Evolutionary conservation across 2,888 invertebrate genomes (phyloP).

Genomic region (Drosophila kambysellisi): DNA sequence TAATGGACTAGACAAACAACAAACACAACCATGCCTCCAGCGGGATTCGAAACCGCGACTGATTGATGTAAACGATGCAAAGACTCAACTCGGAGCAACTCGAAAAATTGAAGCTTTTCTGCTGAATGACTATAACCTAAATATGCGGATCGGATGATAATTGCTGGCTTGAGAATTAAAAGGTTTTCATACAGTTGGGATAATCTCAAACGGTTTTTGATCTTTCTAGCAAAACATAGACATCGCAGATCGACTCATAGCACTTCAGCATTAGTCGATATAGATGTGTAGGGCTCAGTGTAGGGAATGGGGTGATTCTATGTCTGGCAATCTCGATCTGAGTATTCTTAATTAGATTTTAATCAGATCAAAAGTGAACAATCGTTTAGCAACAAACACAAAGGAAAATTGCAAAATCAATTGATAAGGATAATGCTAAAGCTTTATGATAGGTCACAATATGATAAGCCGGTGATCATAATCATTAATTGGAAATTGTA

Average conservation of each 20-base stretch:
- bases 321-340: neutral
- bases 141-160: too few relatives aligned
- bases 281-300: neutral
- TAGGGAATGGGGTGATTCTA: neutral
- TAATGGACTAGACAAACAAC: too few relatives aligned
- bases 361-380: neutral
- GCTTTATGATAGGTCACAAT: neutral
- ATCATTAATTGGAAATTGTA: conserved; percentile 22
- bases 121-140: neutral
- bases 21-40: too few relatives aligned
- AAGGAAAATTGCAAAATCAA: neutral
- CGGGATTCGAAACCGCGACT: too few relatives aligned
- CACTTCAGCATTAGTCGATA: too few relatives aligned
- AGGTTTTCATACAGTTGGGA: neutral
- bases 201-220: neutral
- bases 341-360: neutral
- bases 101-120: neutral
- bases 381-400: neutral
- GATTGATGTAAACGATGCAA: too few relatives aligned
- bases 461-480: conserved; percentile 24
- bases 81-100: too few relatives aligned
- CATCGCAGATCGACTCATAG: neutral
- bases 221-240: neutral
- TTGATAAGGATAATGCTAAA: conserved; percentile 6
- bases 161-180: too few relatives aligned